A percentile compares a stretch with the other conserved stretches of the same genome.
Evolutionary conservation across 2,113 vertebrate genomes (phyloP).

Genomic region (Hyperoodon ampullatus): DNA sequence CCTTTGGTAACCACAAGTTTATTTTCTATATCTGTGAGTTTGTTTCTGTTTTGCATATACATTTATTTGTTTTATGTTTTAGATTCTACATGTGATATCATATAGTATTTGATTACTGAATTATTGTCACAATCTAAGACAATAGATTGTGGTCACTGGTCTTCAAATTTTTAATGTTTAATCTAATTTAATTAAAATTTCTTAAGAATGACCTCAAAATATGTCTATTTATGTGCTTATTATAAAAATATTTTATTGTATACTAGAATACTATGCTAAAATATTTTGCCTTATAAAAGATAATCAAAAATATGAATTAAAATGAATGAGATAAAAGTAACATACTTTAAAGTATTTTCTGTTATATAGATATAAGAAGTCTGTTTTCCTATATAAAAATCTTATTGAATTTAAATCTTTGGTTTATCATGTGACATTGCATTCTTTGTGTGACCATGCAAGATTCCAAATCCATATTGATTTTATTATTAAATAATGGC

Average conservation of each 20-base stretch:
- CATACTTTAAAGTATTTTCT: background rate
- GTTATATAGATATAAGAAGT: background rate
- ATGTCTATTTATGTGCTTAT: background rate
- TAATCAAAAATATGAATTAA: background rate
- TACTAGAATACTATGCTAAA: background rate
- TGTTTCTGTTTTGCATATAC: background rate
- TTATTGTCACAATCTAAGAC: background rate
- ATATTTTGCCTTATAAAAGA: background rate
- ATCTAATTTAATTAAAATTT: background rate
- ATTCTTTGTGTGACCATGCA: background rate
- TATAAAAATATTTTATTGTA: background rate
- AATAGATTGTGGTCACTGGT: background rate
- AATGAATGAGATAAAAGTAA: background rate
- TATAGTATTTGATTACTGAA: background rate
- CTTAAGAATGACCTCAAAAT: background rate
- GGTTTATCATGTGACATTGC: background rate
- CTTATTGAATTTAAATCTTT: background rate
- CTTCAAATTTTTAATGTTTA: background rate
- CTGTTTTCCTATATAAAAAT: background rate
- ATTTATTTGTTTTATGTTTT: background rate
- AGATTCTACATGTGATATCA: background rate
- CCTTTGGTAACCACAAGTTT: background rate
- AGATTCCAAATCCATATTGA: background rate
- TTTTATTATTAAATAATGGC: background rate
- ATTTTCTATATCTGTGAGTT: background rate